These are phyloP conservation scores for Hyles lineata DNA, from an alignment of 2,888 invertebrate species.

Conservation along the genomic window DNA sequence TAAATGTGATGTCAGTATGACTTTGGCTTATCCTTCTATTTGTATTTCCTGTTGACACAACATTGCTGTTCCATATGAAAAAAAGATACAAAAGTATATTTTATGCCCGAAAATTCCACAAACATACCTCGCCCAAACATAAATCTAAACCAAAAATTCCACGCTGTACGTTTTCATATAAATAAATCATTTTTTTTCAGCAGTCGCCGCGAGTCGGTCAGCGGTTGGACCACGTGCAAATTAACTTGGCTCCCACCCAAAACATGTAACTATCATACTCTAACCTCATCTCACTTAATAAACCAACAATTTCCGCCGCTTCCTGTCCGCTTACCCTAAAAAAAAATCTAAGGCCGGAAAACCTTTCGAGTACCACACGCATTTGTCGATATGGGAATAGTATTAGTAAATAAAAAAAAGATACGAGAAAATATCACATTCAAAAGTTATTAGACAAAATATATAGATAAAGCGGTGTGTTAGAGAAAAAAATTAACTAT, in stretches of 20 bases:
- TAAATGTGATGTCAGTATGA: neutral
- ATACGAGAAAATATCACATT: neutral
- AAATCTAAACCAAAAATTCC: neutral
- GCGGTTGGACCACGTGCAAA: neutral
- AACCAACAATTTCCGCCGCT: conserved; percentile 13
- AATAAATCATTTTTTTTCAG: neutral
- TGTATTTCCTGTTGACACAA: too few relatives aligned
- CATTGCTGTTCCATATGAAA: too few relatives aligned
- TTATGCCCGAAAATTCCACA: neutral
- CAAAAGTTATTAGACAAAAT: neutral
- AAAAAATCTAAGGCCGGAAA: neutral
- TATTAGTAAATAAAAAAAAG: neutral
- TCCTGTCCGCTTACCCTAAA: conserved; percentile 13
- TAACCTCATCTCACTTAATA: conserved; percentile 4
- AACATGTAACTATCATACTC: conserved; percentile 10
- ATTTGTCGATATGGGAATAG: neutral
- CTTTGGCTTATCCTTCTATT: too few relatives aligned
- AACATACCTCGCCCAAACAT: neutral
- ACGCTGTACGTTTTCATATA: neutral
- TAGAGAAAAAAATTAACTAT: too few relatives aligned
- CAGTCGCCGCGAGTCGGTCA: neutral
- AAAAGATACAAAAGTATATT: neutral
- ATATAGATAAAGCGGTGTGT: too few relatives aligned
- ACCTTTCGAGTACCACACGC: neutral
- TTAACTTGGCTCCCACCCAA: conserved; percentile 14